Evolutionary conservation across 1,140 invertebrate genomes (phyloP), one percentile per base, ranked within the genome.

Genomic region (Drosophila pseudoananassae): DNA sequence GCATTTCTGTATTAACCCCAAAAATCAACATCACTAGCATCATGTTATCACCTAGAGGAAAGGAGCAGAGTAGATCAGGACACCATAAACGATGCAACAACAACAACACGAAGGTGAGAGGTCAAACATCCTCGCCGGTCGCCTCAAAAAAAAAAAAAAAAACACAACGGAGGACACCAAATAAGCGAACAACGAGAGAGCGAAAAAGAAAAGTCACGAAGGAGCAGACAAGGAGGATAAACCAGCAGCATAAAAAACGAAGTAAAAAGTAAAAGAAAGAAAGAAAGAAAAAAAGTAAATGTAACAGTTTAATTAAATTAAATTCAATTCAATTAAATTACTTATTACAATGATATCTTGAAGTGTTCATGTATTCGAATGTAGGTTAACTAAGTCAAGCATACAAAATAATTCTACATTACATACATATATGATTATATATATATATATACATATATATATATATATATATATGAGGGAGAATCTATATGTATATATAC

Each of bases 341-440:
- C 82, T 82, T 85, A 85, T 85, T 84, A 84, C 46, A 85, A 85
- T 87, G 78, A 88, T 82, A 88, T 88, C 83, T 88, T 66, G 83
- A 88, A 88, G 83, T 88, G 83, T 87, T 87, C 83, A 87, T 87
- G 83, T 88, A 87, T 88, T 87, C 83, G 71, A 88, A 87, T 82
- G 83, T 87, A 87, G 83, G 78, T 82, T 87, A 82, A 88, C 64
- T 82, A 87, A 87, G 77, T 68, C 72, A 76, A 79, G 72, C 72
- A 79, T 85, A 85, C 65, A 85, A 63, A 45, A 59, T 85, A 85
- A 70, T 69, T 84, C 54, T 79, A 85, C 55, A 55, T 53, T 6
- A 43, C 40, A 43, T 43, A 43, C 15, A 17, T 43, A 43, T 43
- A 43, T 43, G 15, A 15, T 15, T 43, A 43, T 7, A 43, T 43